These are phyloP conservation scores for Sus scrofa DNA, from an alignment of 2,113 vertebrate genomes.

Conservation along the genomic window T2T-Sscrofa CM000830.6:20169501-20170000, in stretches of 20 bases:
- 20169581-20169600: constrained; percentile 4
- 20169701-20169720: background rate
- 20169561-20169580: constrained; percentile 21
- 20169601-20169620: background rate
- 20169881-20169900: background rate
- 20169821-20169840: constrained; percentile 1
- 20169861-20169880: background rate
- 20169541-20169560: background rate
- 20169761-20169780: background rate
- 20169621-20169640: constrained; percentile 1
- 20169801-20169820: background rate
- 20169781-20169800: background rate
- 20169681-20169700: background rate
- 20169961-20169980: background rate
- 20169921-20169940: background rate
- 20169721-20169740: background rate
- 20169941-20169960: background rate
- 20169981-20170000: background rate
- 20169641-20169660: background rate
- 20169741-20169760: background rate
- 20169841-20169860: constrained; percentile 30
- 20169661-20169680: constrained; percentile 10
- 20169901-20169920: background rate
- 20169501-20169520: constrained; percentile 18
- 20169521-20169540: constrained; percentile 13